Evolutionary conservation across 2,888 invertebrate species (phyloP).

Genomic region (Meandrusa payeni): DNA sequence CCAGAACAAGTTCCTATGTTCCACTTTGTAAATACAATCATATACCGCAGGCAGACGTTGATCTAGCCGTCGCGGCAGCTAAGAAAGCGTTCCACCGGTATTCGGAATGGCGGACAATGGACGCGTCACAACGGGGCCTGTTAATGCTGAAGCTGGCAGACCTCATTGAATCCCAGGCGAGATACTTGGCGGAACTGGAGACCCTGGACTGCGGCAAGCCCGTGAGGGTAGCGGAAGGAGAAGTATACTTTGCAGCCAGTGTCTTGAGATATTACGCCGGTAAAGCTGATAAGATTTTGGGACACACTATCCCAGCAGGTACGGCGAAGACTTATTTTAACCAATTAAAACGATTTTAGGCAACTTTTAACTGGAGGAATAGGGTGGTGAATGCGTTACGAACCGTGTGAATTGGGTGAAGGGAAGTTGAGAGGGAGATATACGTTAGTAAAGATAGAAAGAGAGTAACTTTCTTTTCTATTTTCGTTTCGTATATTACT

Average conservation of each 20-base stretch:
- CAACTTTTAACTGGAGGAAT: no score
- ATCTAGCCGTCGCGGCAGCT: constrained; percentile 90
- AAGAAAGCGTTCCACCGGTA: constrained; percentile 87
- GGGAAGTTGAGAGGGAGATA: no score
- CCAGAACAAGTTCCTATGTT: no score
- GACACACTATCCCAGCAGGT: constrained; percentile 86
- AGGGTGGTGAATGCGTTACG: no score
- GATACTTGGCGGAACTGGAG: constrained; percentile 91
- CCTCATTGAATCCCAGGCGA: constrained; percentile 87
- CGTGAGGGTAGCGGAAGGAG: constrained; percentile 85
- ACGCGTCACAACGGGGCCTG: constrained; percentile 88
- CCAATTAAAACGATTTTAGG: no score
- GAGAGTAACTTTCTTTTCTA: no score
- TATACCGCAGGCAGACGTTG: constrained; percentile 85
- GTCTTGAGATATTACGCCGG: constrained; percentile 93
- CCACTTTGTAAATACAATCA: neutral
- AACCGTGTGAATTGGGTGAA: no score
- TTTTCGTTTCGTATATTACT: no score
- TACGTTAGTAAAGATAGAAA: no score
- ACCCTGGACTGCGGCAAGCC: constrained; percentile 98
- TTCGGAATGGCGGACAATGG: constrained; percentile 89
- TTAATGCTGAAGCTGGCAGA: constrained; percentile 88
- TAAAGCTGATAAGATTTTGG: constrained; percentile 94
- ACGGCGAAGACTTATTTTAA: no score
- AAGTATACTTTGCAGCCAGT: constrained; percentile 83